Conservation (phyloP, 2,888 invertebrate species). For the Andrena camellia region DNA sequence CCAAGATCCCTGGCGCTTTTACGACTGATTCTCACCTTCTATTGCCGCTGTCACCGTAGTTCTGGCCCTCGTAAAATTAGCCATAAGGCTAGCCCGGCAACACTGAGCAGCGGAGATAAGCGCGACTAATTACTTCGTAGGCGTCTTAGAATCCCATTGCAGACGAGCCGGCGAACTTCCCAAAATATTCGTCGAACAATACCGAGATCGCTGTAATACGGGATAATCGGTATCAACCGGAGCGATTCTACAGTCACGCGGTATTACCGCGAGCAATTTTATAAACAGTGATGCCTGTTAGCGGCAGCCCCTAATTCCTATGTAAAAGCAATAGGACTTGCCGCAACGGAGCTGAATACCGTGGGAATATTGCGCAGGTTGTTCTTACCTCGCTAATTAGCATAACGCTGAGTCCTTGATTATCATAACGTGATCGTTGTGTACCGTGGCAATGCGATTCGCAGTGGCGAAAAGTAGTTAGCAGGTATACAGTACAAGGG, state of each 20-base stretch:
- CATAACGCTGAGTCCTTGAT: constrained; percentile 2
- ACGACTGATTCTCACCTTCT: neutral
- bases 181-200: neutral
- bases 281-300: neutral
- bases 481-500: no score
- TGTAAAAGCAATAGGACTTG: constrained; percentile 11
- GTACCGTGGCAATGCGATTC: neutral
- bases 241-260: neutral
- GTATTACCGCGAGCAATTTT: neutral
- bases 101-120: constrained; percentile 12
- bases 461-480: neutral
- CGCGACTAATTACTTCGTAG: constrained; percentile 7
- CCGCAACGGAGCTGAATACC: neutral
- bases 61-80: neutral
- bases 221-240: neutral
- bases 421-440: neutral
- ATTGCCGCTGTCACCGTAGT: neutral
- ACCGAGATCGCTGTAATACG: neutral
- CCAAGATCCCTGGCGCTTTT: neutral
- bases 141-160: neutral
- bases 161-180: neutral
- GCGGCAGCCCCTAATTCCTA: neutral
- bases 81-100: neutral
- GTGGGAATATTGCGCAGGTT: neutral
- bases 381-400: neutral